These are phyloP conservation scores for Paracyprichromis sp. DNA, from an alignment of 2,113 vertebrate genomes.

Conservation along the genomic window DNA sequence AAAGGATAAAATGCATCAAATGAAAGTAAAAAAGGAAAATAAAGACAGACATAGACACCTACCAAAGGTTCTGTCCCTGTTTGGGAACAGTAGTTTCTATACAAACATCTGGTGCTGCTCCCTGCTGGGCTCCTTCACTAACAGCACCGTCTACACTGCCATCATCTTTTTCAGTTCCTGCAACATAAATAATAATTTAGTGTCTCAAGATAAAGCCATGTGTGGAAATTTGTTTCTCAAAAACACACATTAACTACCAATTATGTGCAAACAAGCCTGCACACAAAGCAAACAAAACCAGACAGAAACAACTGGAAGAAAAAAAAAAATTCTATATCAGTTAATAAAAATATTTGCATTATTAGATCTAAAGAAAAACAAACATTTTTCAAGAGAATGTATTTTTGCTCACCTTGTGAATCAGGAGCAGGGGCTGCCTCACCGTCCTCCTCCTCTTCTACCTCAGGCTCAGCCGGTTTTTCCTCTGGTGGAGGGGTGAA, in stretches of 20 bases:
- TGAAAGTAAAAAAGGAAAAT: neutral
- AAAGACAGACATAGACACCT: neutral
- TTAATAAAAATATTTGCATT: neutral
- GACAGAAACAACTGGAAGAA: neutral
- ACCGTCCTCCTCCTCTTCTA: constrained; percentile 57
- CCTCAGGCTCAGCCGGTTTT: constrained; percentile 60
- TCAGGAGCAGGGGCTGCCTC: neutral
- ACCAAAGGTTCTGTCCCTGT: constrained; percentile 97
- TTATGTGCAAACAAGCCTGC: neutral
- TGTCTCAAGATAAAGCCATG: neutral
- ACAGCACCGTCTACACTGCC: constrained; percentile 61
- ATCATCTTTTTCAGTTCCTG: constrained; percentile 69
- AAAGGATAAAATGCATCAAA: neutral
- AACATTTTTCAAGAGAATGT: neutral
- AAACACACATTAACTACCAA: neutral
- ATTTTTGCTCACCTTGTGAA: constrained; percentile 17
- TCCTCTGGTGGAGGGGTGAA: constrained; percentile 76
- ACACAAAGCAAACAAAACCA: neutral
- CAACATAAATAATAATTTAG: neutral
- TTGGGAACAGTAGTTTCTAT: constrained; percentile 88
- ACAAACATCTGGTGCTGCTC: constrained; percentile 46
- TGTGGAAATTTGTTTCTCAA: neutral
- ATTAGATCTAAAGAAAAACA: neutral
- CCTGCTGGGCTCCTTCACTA: constrained; percentile 66
- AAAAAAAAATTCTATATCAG: neutral